phyloP scores from a whole-genome alignment of 30 jellyfish, hydroid and myxozoan genomes.

The Chrysaora quinquecirrha region DNA sequence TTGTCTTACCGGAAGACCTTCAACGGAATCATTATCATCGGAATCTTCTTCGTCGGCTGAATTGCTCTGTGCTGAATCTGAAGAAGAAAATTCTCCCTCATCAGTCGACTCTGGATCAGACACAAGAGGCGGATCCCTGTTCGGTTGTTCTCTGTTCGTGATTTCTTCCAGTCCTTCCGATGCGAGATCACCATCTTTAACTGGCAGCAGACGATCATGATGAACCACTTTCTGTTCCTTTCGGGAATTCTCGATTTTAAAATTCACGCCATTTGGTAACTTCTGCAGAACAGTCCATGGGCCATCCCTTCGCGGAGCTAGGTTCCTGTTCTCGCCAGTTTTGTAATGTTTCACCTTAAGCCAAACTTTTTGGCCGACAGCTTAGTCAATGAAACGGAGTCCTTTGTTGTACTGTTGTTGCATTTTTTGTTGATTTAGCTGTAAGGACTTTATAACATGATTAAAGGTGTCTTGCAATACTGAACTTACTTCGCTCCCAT shows the following conservation, averaged over 20 bases:
- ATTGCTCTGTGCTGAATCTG: too few species aligned
- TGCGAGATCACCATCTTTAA: too few species aligned
- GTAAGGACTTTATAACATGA: neutral
- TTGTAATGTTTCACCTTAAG: constrained; percentile 13
- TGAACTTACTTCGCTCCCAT: neutral
- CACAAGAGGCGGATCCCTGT: too few species aligned
- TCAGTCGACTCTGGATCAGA: too few species aligned
- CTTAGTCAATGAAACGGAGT: neutral
- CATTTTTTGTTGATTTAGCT: neutral
- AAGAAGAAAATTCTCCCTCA: too few species aligned
- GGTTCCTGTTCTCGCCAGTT: constrained; percentile 26
- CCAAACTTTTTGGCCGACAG: neutral
- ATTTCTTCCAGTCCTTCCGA: too few species aligned
- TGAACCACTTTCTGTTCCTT: constrained; percentile 17
- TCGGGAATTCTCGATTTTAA: constrained; percentile 7
- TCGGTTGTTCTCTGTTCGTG: too few species aligned
- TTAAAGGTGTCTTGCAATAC: neutral
- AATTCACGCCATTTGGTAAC: constrained; percentile 40
- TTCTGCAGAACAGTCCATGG: constrained; percentile 25
- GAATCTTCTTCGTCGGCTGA: too few species aligned
- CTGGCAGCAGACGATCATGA: constrained; percentile 33
- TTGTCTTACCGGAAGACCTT: too few species aligned
- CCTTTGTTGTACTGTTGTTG: neutral
- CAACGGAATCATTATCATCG: too few species aligned
- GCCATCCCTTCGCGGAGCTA: constrained; percentile 38